Evolutionary conservation across 1,140 invertebrate genomes (phyloP).

Genomic region (Drosophila simulans): DNA sequence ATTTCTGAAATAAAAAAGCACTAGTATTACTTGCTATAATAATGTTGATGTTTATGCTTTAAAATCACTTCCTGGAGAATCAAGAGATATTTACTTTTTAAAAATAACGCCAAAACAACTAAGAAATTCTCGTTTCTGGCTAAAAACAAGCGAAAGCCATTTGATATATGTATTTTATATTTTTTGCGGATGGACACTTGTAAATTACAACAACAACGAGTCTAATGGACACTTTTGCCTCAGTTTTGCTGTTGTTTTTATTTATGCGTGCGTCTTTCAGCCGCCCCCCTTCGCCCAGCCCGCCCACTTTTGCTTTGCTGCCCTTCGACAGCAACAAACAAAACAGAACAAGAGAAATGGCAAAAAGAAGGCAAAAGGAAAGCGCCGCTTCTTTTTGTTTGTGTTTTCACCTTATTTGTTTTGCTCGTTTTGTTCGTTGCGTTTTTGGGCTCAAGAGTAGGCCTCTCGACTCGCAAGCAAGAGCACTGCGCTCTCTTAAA

Average conservation of each 20-base stretch:
- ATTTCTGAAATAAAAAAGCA: too few relatives aligned
- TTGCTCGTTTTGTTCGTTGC: slow-evolving; percentile 84
- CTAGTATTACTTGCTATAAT: too few relatives aligned
- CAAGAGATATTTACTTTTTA: too few relatives aligned
- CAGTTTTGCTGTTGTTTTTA: slow-evolving; percentile 31
- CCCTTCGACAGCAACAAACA: slow-evolving; percentile 42
- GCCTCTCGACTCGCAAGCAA: neutral
- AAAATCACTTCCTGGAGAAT: too few relatives aligned
- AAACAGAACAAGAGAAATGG: slow-evolving; percentile 19
- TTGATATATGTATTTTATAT: neutral
- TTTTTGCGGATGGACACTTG: slow-evolving; percentile 3
- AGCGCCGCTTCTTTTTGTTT: slow-evolving; percentile 55
- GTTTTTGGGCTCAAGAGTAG: slow-evolving; percentile 59
- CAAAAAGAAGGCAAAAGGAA: slow-evolving; percentile 20
- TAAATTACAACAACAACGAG: slow-evolving; percentile 14
- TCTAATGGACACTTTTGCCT: slow-evolving; percentile 65
- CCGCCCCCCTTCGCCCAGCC: neutral
- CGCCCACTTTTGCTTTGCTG: neutral
- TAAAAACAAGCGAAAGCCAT: too few relatives aligned
- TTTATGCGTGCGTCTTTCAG: slow-evolving; percentile 22
- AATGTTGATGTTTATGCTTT: too few relatives aligned
- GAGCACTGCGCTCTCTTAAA: slow-evolving; percentile 12
- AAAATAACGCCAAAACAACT: too few relatives aligned
- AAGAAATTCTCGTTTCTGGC: neutral
- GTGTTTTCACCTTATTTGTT: slow-evolving; percentile 74